Base-by-base conservation (phyloP, 2,113 vertebrate genomes). In the Ammodytes dubius region DNA sequence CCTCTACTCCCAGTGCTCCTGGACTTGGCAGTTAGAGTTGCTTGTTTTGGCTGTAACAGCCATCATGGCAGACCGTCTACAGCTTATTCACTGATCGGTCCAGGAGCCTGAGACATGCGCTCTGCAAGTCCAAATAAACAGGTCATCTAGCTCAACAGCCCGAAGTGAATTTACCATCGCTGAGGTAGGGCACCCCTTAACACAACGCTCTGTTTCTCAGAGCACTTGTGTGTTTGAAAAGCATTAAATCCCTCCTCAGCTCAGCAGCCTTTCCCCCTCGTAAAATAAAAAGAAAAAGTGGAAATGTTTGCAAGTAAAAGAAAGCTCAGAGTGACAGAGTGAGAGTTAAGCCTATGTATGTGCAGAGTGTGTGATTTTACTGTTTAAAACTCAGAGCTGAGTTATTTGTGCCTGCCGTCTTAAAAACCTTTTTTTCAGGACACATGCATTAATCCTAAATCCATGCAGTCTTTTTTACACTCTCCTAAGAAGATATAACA, bases 61-160 rank as follows among this genome's bases (percentile, higher is more conserved):
- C 83, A 63, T 80, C 87, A 39, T 82, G 83, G 85, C 83, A 50
- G 72, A 74, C 69, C 39, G 77, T 72, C 79, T 84, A 84, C 85
- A 88, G 74, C 85, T 46, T 71, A 70, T 79, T 88, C 90, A 82
- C 88, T 86, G 86, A 92, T 90, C 45, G 45, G 70, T 53, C 56
- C 85, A 43, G 91, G 79, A 89, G 87, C 53, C 69, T 53, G 70
- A 87, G 85, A 88, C 85, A 84, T 74, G 85, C 64, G 82, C 86
- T 81, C 81, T 54, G 60, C 66, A 46, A 88, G 81, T 89, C 89
- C 84, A 94, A 92, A 95, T 92, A 93, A 93, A 91, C 88, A 92
- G 93, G 85, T 91, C 89, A 88, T 88, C 81, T 43, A 74, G 85
- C 71, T 87, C 70, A 56, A n/a, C 86, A 74, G 88, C 46, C 74